Evolutionary conservation across 2,888 invertebrate genomes (phyloP).

Genomic region (Lottia scabra): DNA sequence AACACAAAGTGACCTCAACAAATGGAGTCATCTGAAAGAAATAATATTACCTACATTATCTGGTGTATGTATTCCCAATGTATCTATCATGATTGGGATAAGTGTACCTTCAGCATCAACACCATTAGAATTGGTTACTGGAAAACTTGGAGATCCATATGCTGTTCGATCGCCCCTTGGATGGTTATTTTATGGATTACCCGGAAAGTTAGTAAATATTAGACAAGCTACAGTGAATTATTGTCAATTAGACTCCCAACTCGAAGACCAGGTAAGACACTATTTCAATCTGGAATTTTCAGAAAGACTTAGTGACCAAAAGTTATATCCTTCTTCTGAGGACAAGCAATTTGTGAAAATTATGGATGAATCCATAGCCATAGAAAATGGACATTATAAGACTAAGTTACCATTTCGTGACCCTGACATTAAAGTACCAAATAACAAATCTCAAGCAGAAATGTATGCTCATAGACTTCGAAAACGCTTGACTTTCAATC

Average conservation of each 20-base stretch:
- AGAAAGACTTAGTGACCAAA: slow-evolving; percentile 76
- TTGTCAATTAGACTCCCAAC: slow-evolving; percentile 76
- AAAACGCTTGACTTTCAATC: slow-evolving; percentile 13
- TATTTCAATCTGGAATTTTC: slow-evolving; percentile 23
- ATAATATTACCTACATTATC: not conserved
- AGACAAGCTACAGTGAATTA: slow-evolving; percentile 4
- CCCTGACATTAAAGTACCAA: not conserved
- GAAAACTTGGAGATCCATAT: slow-evolving; percentile 18
- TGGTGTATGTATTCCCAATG: not conserved
- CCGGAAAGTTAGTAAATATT: not conserved
- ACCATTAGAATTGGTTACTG: slow-evolving; percentile 1
- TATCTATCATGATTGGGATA: no score
- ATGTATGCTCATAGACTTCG: not conserved
- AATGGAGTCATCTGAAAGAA: slow-evolving; percentile 8
- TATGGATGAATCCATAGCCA: slow-evolving; percentile 9
- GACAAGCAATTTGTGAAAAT: slow-evolving; percentile 15
- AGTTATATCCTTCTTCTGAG: slow-evolving; percentile 85
- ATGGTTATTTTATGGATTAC: no score
- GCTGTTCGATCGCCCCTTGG: slow-evolving; percentile 21
- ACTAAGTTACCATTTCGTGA: slow-evolving; percentile 21
- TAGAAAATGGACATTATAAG: slow-evolving; percentile 19
- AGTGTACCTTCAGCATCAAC: not conserved
- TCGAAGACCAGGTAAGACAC: slow-evolving; percentile 85
- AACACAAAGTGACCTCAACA: not conserved
- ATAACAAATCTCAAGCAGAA: slow-evolving; percentile 8